Conservation (phyloP, 2,888 invertebrate genomes). For the Diadegma fenestrale region DNA sequence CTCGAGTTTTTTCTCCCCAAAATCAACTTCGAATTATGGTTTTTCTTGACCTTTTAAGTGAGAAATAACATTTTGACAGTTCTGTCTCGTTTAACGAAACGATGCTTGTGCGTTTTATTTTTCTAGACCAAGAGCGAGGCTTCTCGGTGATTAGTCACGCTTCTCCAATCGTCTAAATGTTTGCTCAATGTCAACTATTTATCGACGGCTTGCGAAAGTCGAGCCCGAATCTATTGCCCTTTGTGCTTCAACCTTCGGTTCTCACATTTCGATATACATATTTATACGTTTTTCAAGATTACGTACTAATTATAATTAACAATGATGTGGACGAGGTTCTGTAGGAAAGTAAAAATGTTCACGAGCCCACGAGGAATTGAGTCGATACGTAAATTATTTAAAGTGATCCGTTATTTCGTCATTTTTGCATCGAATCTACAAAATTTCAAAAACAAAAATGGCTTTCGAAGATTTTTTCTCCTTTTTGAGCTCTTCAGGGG, state of each 20-base stretch:
- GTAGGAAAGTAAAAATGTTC: background rate
- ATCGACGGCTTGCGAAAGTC: conserved; percentile 27
- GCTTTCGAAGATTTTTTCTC: too few relatives aligned
- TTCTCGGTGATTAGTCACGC: conserved; percentile 56
- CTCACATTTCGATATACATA: conserved; percentile 9
- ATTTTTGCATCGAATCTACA: too few relatives aligned
- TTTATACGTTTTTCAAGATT: background rate
- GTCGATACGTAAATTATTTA: background rate
- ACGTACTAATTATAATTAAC: background rate
- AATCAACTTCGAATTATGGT: background rate
- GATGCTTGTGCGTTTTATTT: conserved; percentile 13
- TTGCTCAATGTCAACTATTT: conserved; percentile 56
- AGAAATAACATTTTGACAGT: background rate
- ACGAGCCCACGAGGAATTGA: background rate
- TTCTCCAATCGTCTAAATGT: conserved; percentile 59
- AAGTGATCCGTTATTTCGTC: too few relatives aligned
- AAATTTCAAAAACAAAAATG: too few relatives aligned
- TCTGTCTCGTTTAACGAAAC: conserved; percentile 16
- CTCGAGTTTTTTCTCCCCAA: too few relatives aligned
- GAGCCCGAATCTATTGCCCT: conserved; percentile 45
- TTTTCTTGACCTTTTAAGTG: background rate
- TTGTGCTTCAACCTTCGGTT: conserved; percentile 34
- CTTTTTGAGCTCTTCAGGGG: too few relatives aligned
- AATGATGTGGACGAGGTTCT: background rate
- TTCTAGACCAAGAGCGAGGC: conserved; percentile 23